These are phyloP conservation scores for Bovichtus variegatus DNA, from an alignment of 2,797 vertebrate species.

Conservation along the genomic window DNA sequence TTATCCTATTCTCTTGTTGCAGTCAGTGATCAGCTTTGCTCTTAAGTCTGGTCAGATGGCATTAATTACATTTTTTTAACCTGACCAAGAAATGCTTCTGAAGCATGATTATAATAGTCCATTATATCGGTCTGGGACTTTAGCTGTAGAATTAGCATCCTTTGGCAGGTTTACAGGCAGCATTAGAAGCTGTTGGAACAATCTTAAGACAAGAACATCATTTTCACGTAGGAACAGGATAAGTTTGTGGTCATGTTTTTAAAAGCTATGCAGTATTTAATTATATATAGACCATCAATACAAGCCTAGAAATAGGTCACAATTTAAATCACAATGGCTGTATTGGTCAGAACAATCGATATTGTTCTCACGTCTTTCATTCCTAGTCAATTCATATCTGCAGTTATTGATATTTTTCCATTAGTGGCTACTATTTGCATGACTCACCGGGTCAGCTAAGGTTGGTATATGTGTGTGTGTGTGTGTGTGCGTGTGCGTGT, in stretches of 20 bases:
- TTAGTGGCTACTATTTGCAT: background rate
- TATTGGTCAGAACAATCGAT: too few species aligned
- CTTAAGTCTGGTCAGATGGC: background rate
- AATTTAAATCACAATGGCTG: too few species aligned
- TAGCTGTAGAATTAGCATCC: background rate
- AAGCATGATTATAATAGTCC: background rate
- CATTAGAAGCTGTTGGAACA: too few species aligned
- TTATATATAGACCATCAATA: too few species aligned
- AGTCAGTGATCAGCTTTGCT: background rate
- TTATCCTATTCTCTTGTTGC: background rate
- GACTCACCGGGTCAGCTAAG: background rate
- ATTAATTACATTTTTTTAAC: background rate
- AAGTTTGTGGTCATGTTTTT: too few species aligned
- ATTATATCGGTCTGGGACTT: background rate
- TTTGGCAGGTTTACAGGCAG: background rate
- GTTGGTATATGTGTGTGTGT: background rate
- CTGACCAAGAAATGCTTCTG: background rate
- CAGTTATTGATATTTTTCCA: constrained; percentile 1
- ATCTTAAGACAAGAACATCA: too few species aligned
- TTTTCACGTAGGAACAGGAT: too few species aligned
- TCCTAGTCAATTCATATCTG: background rate
- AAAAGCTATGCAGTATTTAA: too few species aligned
- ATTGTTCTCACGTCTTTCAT: background rate
- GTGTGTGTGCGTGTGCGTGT: background rate
- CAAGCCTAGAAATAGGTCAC: too few species aligned